Evolutionary conservation across 2,113 vertebrate genomes (phyloP), one percentile per base, ranked within the genome.

Genomic region (Quiscalus mexicanus): DNA sequence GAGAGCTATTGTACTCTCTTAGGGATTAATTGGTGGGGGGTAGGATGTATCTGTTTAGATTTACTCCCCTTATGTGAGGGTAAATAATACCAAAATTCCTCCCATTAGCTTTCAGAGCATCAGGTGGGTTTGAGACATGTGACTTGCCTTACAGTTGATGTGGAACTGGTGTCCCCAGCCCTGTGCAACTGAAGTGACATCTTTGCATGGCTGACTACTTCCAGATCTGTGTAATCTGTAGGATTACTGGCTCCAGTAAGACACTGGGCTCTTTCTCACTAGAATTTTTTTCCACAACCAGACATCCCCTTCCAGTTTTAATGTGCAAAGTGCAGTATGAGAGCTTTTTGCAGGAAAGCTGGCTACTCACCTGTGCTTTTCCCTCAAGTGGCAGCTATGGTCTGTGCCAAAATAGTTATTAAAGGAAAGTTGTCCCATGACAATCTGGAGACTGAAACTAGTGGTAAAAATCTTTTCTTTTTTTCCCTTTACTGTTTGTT

Each of bases 361-460:
- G 60, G 71, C 56, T 82, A 20, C 47, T 96, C 74, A 39, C 74
- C 84, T 82, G 74, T 91, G 67, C 73, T 93, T 42, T 85, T 90
- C 50, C 52, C 65, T 84, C 76, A 78, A 87, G 77, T 81, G 87
- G 64, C 59, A 91, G 78, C 76, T 93, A 8, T 3, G n/a, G 35
- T 76, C 77, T 91, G 65, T 88, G 88, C 84, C 70, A 63, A 84
- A 73, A 35, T 74, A 39, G 55, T 69, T 95, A 42, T 64, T 94
- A 55, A 76, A 95, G 65, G 82, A 73, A 92, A 81, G 62, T 25
- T 83, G n/a, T 90, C 93, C 93, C 50, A 30, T 97, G 94, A 93
- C 96, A 97, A 77, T 82, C 50, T 93, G 90, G 75, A 95, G 62
- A 88, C 39, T 58, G 78, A 82, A 95, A 82, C 49, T 87, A 69